Conservation (phyloP, 2,797 vertebrate genomes). For the Eulemur rubriventer region DNA sequence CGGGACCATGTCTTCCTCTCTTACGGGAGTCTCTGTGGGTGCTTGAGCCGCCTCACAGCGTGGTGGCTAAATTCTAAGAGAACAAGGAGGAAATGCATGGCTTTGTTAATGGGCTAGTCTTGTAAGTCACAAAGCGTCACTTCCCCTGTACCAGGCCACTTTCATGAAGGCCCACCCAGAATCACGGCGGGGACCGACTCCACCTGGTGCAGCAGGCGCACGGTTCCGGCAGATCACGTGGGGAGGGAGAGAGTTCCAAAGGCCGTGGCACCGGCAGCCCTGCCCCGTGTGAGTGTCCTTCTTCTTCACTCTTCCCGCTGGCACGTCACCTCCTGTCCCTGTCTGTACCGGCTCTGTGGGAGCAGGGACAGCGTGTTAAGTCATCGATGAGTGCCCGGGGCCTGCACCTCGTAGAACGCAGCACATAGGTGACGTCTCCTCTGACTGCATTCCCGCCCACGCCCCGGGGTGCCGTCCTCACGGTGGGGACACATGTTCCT, state of each 20-base stretch:
- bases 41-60: no score
- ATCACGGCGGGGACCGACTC: background rate
- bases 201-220: no score
- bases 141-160: background rate
- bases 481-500: fast-evolving
- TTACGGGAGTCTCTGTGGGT: no score
- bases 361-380: background rate
- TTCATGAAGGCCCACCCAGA: background rate
- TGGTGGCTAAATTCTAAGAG: background rate
- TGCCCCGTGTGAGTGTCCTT: fast-evolving
- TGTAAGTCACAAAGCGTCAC: background rate
- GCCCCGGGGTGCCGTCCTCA: fast-evolving
- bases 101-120: background rate
- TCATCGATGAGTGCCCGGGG: background rate
- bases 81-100: no score
- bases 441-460: background rate
- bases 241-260: background rate
- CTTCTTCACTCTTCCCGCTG: background rate
- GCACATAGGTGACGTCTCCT: fast-evolving
- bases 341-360: fast-evolving
- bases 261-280: background rate
- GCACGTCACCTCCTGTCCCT: background rate
- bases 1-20: no score
- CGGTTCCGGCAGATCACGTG: background rate
- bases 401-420: background rate